These are phyloP conservation scores for Siphlonurus alternatus DNA, from an alignment of 2,888 invertebrate genomes.

Conservation along the genomic window DNA sequence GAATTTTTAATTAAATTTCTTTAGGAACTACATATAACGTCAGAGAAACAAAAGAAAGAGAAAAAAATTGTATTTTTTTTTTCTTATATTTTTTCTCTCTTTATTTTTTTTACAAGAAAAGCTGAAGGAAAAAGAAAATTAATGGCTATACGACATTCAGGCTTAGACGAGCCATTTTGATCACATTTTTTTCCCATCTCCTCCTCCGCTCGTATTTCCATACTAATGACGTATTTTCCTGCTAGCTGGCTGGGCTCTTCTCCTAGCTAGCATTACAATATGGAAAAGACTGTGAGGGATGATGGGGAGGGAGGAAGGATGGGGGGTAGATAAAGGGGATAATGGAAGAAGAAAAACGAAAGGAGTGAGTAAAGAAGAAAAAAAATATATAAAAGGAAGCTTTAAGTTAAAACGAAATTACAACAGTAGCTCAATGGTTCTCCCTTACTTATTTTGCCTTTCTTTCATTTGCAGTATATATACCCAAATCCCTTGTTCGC, in stretches of 20 bases:
- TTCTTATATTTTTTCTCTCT: not conserved
- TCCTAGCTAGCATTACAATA: not conserved
- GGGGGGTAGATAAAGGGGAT: not conserved
- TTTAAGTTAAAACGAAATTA: not conserved
- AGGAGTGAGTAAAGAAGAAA: not conserved
- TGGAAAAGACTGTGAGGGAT: not conserved
- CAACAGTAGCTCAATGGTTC: not conserved
- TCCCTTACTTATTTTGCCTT: not conserved
- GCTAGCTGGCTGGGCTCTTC: not conserved
- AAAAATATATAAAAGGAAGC: not conserved
- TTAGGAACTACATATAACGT: not conserved
- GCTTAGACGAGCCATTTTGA: not conserved
- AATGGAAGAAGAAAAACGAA: not conserved
- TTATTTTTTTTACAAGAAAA: not conserved
- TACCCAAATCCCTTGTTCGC: not conserved
- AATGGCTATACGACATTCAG: not conserved
- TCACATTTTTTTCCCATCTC: not conserved
- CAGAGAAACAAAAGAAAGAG: not conserved
- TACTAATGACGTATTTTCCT: not conserved
- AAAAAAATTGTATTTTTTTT: not conserved
- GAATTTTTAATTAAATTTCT: not conserved
- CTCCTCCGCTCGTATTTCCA: not conserved
- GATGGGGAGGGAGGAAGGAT: not conserved
- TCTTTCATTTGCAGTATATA: not conserved
- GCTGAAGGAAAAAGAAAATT: not conserved